Base-by-base conservation (phyloP, 2,888 invertebrate species). In the Seladonia tumulorum region DNA sequence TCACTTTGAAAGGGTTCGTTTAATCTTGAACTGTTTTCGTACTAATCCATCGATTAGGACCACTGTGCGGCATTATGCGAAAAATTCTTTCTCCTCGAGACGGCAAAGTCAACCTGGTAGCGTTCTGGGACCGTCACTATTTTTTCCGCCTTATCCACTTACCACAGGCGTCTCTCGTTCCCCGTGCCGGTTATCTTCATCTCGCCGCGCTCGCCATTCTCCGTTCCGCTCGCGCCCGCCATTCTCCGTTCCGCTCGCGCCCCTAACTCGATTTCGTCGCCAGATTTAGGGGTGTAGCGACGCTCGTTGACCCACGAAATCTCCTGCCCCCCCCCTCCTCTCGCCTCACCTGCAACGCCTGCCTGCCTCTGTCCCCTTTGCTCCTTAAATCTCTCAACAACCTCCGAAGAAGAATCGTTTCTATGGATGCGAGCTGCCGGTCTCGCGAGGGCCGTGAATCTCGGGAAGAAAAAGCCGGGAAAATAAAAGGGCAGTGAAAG, bases 401-500 rank as follows among this genome's bases (percentile, higher is more conserved):
- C 86, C 82, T 76, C 74, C 73, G 75, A 82, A 83, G 86, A 79
- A 42, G 82, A 75, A 74, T 83, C 87, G 82, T 87, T 91, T 86
- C 82, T 83, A 42, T 57, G 88, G 75, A 80, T 85, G 85, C 84
- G 76, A 29, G 87, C 70, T 78, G 81, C 60, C 77, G 78, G 89
- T 91, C 90, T 85, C 91, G 81, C 82, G 88, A 88, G 90, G 72
- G 84, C 85, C 89, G 89, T 90, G 89, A 86, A 87, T 86, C 85
- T 83, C 76, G 60, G 68, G 70, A 29, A 74, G 29, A 76, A 42
- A 63, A 22, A 22, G 5, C 22, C n/a, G 22, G 68, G 42, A 22
- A 45, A 81, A 45, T 74, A 29, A 73, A 25, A 68, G 42, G 25
- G 25, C 47, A 35, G 14, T 25, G 76, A 68, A 47, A 53, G 42